Conservation (phyloP, 1,140 invertebrate genomes). For the Drosophila sturtevanti region DNA sequence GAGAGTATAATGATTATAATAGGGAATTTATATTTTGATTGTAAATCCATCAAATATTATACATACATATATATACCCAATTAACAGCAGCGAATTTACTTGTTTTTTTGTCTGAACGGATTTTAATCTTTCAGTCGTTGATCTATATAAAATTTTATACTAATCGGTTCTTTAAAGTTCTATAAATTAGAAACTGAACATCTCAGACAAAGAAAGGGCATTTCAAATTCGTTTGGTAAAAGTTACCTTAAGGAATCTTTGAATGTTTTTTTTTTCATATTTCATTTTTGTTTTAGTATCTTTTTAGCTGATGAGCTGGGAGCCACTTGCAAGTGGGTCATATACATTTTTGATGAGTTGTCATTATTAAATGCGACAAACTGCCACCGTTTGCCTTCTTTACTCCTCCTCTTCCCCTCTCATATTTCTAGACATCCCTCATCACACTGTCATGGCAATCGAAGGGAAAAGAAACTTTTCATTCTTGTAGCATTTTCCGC, state of each 20-base stretch:
- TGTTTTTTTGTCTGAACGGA: too few relatives aligned
- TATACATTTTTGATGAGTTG: conserved; percentile 81
- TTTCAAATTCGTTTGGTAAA: not conserved
- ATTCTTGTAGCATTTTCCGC: conserved; percentile 36
- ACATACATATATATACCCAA: too few relatives aligned
- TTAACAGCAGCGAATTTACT: too few relatives aligned
- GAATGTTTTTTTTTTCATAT: not conserved
- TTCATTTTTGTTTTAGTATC: conserved; percentile 51
- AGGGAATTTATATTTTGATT: too few relatives aligned
- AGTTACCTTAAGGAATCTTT: not conserved
- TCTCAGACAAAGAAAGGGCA: not conserved
- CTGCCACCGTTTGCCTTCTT: not conserved
- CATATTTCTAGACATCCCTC: not conserved
- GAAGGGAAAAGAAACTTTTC: conserved; percentile 24
- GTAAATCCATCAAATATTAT: too few relatives aligned
- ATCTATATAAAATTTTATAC: too few relatives aligned
- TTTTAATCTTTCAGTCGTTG: too few relatives aligned
- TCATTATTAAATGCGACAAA: conserved; percentile 76
- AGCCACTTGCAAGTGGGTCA: conserved; percentile 65
- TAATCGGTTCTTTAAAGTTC: too few relatives aligned
- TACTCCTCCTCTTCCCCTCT: not conserved
- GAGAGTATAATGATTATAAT: not conserved
- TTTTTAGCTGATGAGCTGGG: conserved; percentile 44
- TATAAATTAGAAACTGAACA: too few relatives aligned
- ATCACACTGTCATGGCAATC: conserved; percentile 34